Evolutionary conservation across 2,797 vertebrate species (phyloP), one percentile per base, ranked within the genome.

Genomic region (Sphenopsis melanotis): DNA sequence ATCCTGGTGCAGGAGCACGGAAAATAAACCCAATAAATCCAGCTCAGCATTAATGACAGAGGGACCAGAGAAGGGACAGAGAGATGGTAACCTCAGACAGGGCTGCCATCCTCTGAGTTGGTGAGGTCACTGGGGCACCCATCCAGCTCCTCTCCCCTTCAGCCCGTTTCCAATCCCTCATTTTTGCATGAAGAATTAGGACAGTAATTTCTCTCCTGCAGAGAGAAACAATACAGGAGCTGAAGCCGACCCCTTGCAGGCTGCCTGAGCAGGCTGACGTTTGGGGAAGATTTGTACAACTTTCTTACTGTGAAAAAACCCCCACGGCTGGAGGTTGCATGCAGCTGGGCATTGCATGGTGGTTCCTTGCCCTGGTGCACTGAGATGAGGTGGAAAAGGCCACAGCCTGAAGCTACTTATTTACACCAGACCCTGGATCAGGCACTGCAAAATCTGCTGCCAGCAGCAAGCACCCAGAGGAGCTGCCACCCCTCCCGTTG

Each of bases 391-490:
- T 47, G 27, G 74, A 46, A 81, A 63, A 52, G 83, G 80, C 82
- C 36, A 2, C 64, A 50, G 92, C 46, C 55, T 47, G 63, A 69
- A 77, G 89, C 74, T 91, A 65, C 56, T 36, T 74, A 3, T 30
- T 59, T 65, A 46, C 60, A 91, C 44, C 83, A 74, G 66, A 47
- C 85, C 71, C 90, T 87, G 89, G 64, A 82, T 52, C 70, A 87
- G 80, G 66, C 91, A 36, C 74, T 13, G 5, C 2, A 24, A 50
- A 72, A 83, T 42, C 59, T 88, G 76, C 66, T 96, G 95, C 94
- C 95, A 93, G 89, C 89, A 93, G 86, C 64, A 50, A 84, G 94
- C 91, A 84, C 95, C 95, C 95, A 93, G 80, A 95, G 93, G 93
- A 96, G 83, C 77, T 12, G 15, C 78, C 94, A 72, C 85, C 89